Conservation (phyloP, 2,888 invertebrate genomes). For the Tuta absoluta region DNA sequence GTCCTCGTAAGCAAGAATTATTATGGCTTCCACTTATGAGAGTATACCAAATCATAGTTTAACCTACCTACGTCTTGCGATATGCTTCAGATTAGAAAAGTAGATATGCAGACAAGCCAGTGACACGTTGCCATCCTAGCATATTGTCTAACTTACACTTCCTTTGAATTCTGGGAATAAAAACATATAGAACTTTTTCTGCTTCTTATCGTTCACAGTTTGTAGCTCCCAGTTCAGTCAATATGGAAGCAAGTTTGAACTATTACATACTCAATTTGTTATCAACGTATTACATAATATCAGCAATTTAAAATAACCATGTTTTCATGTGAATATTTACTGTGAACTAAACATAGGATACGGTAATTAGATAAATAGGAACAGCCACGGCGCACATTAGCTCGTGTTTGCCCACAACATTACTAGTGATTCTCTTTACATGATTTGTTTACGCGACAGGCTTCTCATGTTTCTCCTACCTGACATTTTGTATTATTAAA, state of each 20-base stretch:
- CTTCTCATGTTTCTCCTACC: constrained; percentile 26
- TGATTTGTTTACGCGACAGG: constrained; percentile 34
- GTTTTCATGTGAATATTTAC: constrained; percentile 28
- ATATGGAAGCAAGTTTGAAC: background rate
- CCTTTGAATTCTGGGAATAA: too few relatives aligned
- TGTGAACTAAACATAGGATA: constrained; percentile 32
- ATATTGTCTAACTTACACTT: too few relatives aligned
- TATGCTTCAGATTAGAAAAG: too few relatives aligned
- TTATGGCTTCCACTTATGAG: constrained; percentile 14
- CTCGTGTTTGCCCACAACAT: constrained; percentile 36
- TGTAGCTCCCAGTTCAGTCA: too few relatives aligned
- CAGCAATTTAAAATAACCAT: background rate
- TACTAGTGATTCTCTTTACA: constrained; percentile 40
- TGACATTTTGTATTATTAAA: constrained; percentile 30
- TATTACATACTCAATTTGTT: background rate
- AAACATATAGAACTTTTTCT: too few relatives aligned
- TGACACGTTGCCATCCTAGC: too few relatives aligned
- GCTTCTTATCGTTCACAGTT: too few relatives aligned
- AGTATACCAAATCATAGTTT: background rate
- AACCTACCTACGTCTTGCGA: too few relatives aligned
- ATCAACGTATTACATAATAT: background rate
- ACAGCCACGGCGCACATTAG: constrained; percentile 35
- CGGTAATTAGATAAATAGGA: constrained; percentile 31
- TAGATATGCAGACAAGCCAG: too few relatives aligned
- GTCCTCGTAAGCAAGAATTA: constrained; percentile 4